Percentiles rank a stretch among this genome's conserved stretches.
phyloP scores from a whole-genome alignment of 2,797 vertebrate species.

The Sebastolobus alascanus region DNA sequence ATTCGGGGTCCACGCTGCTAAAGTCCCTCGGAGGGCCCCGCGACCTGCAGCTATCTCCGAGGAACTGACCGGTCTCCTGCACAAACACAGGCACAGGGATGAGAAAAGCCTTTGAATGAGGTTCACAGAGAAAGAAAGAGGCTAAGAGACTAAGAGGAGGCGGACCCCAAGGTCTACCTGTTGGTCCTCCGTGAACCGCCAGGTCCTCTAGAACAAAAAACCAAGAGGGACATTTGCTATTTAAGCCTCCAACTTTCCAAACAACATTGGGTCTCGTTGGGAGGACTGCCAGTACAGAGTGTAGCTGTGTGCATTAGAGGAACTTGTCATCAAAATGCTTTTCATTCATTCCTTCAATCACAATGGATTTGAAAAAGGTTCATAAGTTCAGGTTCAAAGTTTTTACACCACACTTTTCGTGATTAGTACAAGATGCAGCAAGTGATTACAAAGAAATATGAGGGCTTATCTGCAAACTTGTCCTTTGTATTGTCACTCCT shows the following conservation, averaged over 20 bases:
- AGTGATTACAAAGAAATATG: constrained; percentile 36
- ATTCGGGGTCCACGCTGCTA: background rate
- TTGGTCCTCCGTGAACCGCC: constrained; percentile 3
- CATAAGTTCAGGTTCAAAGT: background rate
- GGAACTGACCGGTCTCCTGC: constrained; percentile 12
- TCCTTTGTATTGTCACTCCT: constrained; percentile 68
- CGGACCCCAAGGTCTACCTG: constrained; percentile 29
- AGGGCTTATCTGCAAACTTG: constrained; percentile 49
- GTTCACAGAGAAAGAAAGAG: constrained; percentile 22
- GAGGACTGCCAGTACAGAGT: background rate
- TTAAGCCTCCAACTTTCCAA: constrained; percentile 24
- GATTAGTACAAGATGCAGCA: constrained; percentile 18
- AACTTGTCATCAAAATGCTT: constrained; percentile 20
- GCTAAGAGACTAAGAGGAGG: constrained; percentile 12
- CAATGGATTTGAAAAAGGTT: background rate
- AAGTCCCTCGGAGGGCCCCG: background rate
- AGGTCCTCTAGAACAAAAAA: constrained; percentile 2
- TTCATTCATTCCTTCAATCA: background rate
- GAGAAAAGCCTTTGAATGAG: constrained; percentile 28
- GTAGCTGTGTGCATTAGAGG: background rate
- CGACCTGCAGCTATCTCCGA: constrained; percentile 29
- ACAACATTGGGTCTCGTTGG: background rate
- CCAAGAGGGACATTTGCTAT: constrained; percentile 13
- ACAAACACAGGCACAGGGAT: constrained; percentile 20
- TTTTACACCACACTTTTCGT: background rate